Base-by-base conservation (phyloP, 2,113 vertebrate genomes). In the Solea solea region DNA sequence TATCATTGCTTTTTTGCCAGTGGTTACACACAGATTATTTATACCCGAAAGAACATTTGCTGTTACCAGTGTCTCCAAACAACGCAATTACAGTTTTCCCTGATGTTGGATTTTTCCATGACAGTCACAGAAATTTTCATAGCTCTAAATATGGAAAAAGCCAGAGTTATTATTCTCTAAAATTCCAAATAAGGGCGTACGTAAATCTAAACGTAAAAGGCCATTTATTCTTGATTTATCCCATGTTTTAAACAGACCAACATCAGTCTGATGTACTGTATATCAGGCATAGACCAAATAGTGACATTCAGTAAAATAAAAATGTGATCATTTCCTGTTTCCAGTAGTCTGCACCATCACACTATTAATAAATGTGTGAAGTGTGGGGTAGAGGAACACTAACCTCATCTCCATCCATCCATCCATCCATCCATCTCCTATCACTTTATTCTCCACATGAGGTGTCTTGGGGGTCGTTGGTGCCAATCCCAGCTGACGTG, bases 1-100 rank as follows among this genome's bases (percentile, higher is more conserved):
- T 95, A 95, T 94, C 91, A 73, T 86, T 92, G 92, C 92, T 87
- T 92, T 93, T 89, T 90, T 93, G 80, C 89, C 94, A 67, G 93
- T 86, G 87, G 92, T 89, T 86, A 89, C 88, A 91, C 88, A 87
- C 55, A 86, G 88, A 94, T 90, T 89, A 84, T 84, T 80, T 64
- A 78, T 64, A 80, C 54, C 50, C 44, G 58, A 66, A 74, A 73
- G 49, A 68, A 39, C 3, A 15, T 67, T 85, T 80, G 83, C 90
- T 89, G 84, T 54, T 65, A 71, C 52, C 54, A 21, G 4, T 40
- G 41, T 62, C n/a, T 74, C 49, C 44, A 51, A 52, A 64, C 63
- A 65, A 60, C 52, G 59, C 51, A 86, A 13, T 66, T 74, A 65
- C n/a, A 55, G 58, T 64, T 15, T 42, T 15, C 7, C 1, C 12